Percentiles rank a stretch among this genome's conserved stretches.
phyloP scores from a whole-genome alignment of 2,113 vertebrate genomes.

The Macroglossus sobrinus region DNA sequence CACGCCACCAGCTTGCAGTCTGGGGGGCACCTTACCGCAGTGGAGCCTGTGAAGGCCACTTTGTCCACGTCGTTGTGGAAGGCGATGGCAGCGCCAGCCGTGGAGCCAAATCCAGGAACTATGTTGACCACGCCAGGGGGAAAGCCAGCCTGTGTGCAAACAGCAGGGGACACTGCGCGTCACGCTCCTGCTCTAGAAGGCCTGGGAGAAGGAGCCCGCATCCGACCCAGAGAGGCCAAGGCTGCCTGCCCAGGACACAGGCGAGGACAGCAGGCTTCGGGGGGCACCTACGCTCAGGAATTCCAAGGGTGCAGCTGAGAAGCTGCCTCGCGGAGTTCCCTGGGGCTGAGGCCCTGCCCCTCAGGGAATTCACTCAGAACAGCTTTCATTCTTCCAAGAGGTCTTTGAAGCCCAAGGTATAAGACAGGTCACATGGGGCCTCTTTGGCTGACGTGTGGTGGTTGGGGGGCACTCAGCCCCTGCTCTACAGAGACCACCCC shows the following conservation, averaged over 20 bases:
- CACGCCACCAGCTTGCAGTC: neutral
- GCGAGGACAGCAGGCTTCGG: fast-evolving
- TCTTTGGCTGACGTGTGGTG: neutral
- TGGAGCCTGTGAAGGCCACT: constrained; percentile 97
- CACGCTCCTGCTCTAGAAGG: neutral
- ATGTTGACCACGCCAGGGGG: constrained; percentile 98
- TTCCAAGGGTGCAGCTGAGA: neutral
- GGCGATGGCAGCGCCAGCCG: constrained; percentile 93
- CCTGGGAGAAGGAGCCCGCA: too few species aligned
- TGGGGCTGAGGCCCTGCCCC: neutral
- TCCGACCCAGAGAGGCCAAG: neutral
- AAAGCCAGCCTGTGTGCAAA: constrained; percentile 90
- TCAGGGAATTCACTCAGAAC: neutral
- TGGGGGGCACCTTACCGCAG: constrained; percentile 84
- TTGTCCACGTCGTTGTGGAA: constrained; percentile 94
- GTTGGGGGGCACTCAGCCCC: neutral
- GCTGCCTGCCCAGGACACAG: neutral
- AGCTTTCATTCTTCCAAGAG: neutral
- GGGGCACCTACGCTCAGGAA: neutral
- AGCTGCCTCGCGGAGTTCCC: neutral
- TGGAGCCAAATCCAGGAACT: constrained; percentile 91
- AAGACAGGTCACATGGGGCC: neutral
- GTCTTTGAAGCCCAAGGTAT: neutral
- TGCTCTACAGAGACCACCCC: neutral
- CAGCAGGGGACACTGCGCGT: neutral